Base-by-base conservation (phyloP, 2,113 vertebrate genomes). In the Rhinoptilus africanus region DNA sequence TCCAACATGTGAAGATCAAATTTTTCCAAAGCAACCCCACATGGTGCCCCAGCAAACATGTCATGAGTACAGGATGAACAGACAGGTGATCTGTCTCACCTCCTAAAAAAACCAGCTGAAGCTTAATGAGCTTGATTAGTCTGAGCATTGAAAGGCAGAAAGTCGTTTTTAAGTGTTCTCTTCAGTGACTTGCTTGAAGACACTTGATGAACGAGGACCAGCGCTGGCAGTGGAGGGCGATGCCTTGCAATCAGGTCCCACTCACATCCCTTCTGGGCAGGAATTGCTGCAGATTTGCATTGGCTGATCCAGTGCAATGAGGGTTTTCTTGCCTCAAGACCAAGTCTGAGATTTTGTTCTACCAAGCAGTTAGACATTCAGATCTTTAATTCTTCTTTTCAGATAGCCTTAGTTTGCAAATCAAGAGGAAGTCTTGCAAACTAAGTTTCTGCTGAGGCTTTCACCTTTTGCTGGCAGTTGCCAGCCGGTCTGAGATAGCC, bases 381-480 rank as follows among this genome's bases (percentile, higher is more conserved):
- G 59, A 63, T 82, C 85, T 39, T 91, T 90, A 64, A 83, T 92
- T 93, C 28, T 83, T 78, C 50, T 60, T 87, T 86, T 73, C 56
- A 79, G 50, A 82, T 54, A 79, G 48, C 34, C 41, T 89, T 87
- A 87, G 34, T 76, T 78, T 89, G 92, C 86, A 96, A 80, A 94
- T 75, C 48, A 71, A 89, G 69, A 91, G 96, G 94, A 97, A 96
- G 95, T 95, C 87, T 79, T 88, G 76, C 81, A 92, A 72, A 74
- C 72, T 37, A 56, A 96, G 80, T 92, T 96, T 97, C 91, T 97
- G 74, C 57, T 89, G 21, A 73, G 47, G 73, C 77, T 95, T 93
- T 76, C 53, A 95, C 48, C 76, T 87, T 88, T 86, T 94, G 51
- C 95, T 95, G 84, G 41, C 30, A 35, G 21, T 39, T 87, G 56